These are phyloP conservation scores for Xiphophorus maculatus DNA, from an alignment of 2,113 vertebrate species.

Conservation along the genomic window DNA sequence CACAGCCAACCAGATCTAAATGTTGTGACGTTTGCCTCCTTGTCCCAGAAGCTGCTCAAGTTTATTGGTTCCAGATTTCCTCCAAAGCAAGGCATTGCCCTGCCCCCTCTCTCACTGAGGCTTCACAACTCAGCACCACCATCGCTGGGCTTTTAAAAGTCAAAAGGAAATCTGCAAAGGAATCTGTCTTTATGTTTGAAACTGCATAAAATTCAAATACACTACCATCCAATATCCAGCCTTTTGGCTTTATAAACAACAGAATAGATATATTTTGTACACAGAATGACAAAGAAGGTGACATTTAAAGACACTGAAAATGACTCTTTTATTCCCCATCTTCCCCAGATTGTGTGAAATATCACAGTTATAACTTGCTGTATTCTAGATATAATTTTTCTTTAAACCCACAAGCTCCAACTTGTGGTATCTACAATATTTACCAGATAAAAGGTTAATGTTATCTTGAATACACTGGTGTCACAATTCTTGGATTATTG, in stretches of 20 bases:
- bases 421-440: too few species aligned
- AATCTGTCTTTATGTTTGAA: constrained; percentile 10
- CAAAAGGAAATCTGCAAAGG: constrained; percentile 3
- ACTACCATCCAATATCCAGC: constrained; percentile 10
- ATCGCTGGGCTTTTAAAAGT: constrained; percentile 29
- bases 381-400: too few species aligned
- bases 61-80: constrained; percentile 93
- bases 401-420: too few species aligned
- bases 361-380: not conserved
- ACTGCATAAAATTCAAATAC: constrained; percentile 21
- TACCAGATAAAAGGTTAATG: too few species aligned
- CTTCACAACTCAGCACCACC: constrained; percentile 40
- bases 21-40: constrained; percentile 77
- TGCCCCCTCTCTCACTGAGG: constrained; percentile 50
- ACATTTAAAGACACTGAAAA: not conserved
- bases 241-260: constrained; percentile 1
- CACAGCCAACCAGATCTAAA: constrained; percentile 80
- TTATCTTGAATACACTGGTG: too few species aligned
- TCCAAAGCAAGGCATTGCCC: constrained; percentile 60
- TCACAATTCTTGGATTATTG: too few species aligned
- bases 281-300: not conserved
- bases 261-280: constrained; percentile 1
- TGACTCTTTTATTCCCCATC: not conserved
- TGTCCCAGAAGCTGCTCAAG: constrained; percentile 80
- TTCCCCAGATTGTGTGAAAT: not conserved